phyloP scores from a whole-genome alignment of 2,797 vertebrate genomes.

The Crossoptilon crossoptilon region DNA sequence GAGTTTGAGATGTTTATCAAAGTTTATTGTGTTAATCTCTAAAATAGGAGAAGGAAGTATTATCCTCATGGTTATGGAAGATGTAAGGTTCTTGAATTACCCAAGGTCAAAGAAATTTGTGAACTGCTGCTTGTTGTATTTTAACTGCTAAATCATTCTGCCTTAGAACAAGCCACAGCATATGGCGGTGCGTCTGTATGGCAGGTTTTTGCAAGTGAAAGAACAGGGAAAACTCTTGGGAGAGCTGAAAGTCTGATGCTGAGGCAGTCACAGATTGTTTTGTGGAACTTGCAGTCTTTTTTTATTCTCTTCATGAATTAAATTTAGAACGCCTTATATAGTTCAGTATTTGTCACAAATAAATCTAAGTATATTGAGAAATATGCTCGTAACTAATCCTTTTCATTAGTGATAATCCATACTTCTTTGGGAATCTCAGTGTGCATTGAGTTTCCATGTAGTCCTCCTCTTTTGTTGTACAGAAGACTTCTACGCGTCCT shows the following conservation, averaged over 20 bases:
- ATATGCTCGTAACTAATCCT: neutral
- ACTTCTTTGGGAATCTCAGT: neutral
- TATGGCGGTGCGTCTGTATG: constrained; percentile 27
- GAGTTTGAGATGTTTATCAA: neutral
- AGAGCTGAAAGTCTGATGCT: constrained; percentile 37
- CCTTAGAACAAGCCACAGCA: constrained; percentile 32
- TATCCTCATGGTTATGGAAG: neutral
- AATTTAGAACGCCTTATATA: constrained; percentile 43
- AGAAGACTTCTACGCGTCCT: neutral
- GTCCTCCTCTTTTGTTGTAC: neutral
- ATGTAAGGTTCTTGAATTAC: neutral
- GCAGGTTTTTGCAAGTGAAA: constrained; percentile 38
- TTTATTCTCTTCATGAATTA: constrained; percentile 19
- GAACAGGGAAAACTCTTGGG: constrained; percentile 23
- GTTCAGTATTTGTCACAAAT: constrained; percentile 6
- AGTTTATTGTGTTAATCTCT: neutral
- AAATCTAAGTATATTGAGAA: neutral
- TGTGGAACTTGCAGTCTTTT: constrained; percentile 42
- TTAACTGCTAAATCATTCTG: neutral
- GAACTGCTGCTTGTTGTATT: neutral
- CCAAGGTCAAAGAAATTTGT: constrained; percentile 1
- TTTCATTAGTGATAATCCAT: neutral
- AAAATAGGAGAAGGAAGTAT: neutral
- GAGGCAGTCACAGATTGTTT: constrained; percentile 38
- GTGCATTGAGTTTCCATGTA: neutral